A percentile compares a stretch with the other conserved stretches of the same genome.
Evolutionary conservation across 2,888 invertebrate genomes (phyloP).

Genomic region (Nebria brevicollis): DNA sequence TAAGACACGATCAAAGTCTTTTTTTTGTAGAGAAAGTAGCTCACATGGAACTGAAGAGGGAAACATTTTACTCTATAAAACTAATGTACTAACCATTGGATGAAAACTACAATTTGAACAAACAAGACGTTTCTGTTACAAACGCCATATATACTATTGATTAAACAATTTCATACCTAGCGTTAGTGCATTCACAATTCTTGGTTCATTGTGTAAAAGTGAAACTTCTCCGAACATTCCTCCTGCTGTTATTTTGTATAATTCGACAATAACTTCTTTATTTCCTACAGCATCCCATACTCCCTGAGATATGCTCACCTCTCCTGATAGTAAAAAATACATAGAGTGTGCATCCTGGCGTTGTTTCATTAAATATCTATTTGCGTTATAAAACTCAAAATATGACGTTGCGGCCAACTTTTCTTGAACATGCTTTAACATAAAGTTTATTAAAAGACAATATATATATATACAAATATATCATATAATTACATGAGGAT

Average conservation of each 20-base stretch:
- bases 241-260: slow-evolving; percentile 67
- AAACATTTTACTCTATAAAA: slow-evolving; percentile 6
- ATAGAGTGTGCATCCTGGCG: slow-evolving; percentile 69
- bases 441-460: slow-evolving; percentile 6
- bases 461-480: slow-evolving; percentile 2
- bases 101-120: not conserved
- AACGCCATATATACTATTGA: not conserved
- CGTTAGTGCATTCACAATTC: slow-evolving; percentile 71
- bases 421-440: slow-evolving; percentile 67
- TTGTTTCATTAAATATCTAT: slow-evolving; percentile 71
- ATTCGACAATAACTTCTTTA: slow-evolving; percentile 62
- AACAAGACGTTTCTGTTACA: not conserved
- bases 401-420: slow-evolving; percentile 70
- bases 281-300: slow-evolving; percentile 66
- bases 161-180: slow-evolving; percentile 59
- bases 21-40: slow-evolving; percentile 70
- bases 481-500: slow-evolving; percentile 65
- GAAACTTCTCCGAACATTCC: slow-evolving; percentile 76
- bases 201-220: slow-evolving; percentile 69
- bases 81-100: not conserved
- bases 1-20: slow-evolving; percentile 71
- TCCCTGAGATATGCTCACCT: slow-evolving; percentile 66
- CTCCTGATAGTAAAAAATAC: slow-evolving; percentile 74
- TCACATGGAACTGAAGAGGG: slow-evolving; percentile 67
- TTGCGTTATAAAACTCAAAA: slow-evolving; percentile 70